Base-by-base conservation (phyloP, 1,140 invertebrate species). In the Calycopis cecrops region DNA sequence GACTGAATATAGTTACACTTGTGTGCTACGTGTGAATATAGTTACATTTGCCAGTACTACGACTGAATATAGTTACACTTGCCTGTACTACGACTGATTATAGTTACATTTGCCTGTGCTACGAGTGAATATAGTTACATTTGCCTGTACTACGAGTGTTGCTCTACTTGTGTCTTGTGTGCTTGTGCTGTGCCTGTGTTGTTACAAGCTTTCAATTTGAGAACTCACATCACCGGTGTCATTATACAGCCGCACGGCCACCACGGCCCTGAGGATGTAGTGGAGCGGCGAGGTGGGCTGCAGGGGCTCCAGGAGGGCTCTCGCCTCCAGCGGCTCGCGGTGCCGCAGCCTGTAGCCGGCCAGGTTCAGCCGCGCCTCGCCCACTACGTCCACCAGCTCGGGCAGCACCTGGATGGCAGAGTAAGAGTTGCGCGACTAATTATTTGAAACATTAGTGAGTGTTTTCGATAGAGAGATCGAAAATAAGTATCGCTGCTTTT, bases 251-350 rank as follows among this genome's bases (percentile, higher is more conserved):
- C 95, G 92, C 1, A 97, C 97, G 83, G 98, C 96, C 0, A 99
- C 97, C 34, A 99, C 97, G 0, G 96, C 98, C 79, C 99, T 98
- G 4, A 99, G 88, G 66, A 99, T 98, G 74, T 98, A 99, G 78
- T 99, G 98, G 62, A 99, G 94, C 0, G 98, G 96, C 0, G 96
- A 95, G 0, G 95, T 94, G 9, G 98, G 96, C 71, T 98, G 96
- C 17, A 99, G 76, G 64, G 98, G 95, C 80, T 98, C 97, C 54
- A 99, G 95, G 11, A 99, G 86, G 37, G 94, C 92, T 67, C 95
- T 95, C 0, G 98, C 98, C 77, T 98, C 97, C 60, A 93, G 90
- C 1, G 97, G 92, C 69, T 99, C 95, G 74, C 98, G 93, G 69
- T 97, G 95, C 71, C 95, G 94, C 10, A 99, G 90, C 77, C 99